Base-by-base conservation (phyloP, 2,797 vertebrate genomes). In the Muscicapa striata region DNA sequence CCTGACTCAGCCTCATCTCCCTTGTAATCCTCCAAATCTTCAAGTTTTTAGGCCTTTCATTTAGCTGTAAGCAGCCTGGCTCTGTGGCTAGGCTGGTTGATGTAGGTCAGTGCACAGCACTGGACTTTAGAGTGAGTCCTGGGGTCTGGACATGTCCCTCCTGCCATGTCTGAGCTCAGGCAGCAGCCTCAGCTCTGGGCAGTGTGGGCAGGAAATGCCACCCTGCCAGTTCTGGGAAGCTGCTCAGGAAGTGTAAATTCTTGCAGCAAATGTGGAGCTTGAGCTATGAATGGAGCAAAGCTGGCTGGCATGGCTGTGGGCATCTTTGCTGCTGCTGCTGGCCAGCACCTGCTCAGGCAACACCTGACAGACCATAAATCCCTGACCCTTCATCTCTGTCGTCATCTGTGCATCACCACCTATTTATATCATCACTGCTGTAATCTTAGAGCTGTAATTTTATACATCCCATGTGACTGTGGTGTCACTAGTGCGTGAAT, bases 11-110 rank as follows among this genome's bases (percentile, higher is more conserved):
- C 93, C 78, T 94, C 88, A 82, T 93, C 78, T 76, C 61, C 68
- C 57, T 82, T 66, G 81, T 95, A 96, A 95, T 96, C 92, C 93
- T 88, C 70, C 88, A 95, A 93, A 96, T 94, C 95, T 92, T 94
- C 83, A 84, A 79, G 45, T 93, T 96, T 95, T 89, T 85, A 92
- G 96, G 86, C 59, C 80, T 94, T 90, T 94, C 52, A 90, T 95
- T 95, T 95, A 76, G 40, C 90, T 83, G 34, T 89, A 43, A 94
- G 84, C 93, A 87, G 74, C 45, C 90, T 89, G 77, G 38, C 59
- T 38, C 1, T 74, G 62, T 36, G 54, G 67, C 80, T 45, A 21
- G 4, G 6, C 49, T 83, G 54, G 29, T 55, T 91, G 89, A 90
- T 95, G 62, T 89, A 93, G 94, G 94, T 96, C 93, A 92, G 48